Conservation (phyloP, 92 coral and sea anemone species). For the Zoanthus sociatus region DNA sequence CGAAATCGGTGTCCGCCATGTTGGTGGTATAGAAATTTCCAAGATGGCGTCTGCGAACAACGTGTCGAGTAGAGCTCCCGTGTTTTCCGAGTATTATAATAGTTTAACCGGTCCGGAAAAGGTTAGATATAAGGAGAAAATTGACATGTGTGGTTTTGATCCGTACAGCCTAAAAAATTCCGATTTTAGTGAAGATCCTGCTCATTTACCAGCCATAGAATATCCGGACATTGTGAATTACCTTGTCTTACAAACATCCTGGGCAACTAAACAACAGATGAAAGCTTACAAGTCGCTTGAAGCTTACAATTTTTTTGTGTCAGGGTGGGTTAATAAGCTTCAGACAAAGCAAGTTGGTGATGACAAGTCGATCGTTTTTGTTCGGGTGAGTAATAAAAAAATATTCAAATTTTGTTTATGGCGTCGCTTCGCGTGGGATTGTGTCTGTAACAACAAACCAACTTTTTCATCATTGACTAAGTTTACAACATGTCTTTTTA, state of each 20-base stretch:
- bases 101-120: conserved; percentile 43
- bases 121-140: conserved; percentile 50
- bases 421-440: conserved; percentile 11
- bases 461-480: not conserved
- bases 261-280: conserved; percentile 15
- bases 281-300: conserved; percentile 49
- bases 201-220: conserved; percentile 26
- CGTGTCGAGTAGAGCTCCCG: no score
- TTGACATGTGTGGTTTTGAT: conserved; percentile 34
- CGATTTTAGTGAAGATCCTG: conserved; percentile 37
- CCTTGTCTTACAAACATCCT: conserved; percentile 42
- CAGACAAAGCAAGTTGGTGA: conserved; percentile 29
- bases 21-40: no score
- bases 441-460: conserved; percentile 3
- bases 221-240: conserved; percentile 1
- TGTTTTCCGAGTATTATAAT: conserved; percentile 55
- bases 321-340: conserved; percentile 47
- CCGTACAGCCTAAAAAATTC: conserved; percentile 38
- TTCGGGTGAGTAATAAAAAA: conserved; percentile 34
- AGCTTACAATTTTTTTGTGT: conserved; percentile 52
- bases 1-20: no score
- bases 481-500: not conserved
- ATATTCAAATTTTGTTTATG: not conserved
- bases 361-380: conserved; percentile 32
- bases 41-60: no score